A percentile compares a stretch with the other conserved stretches of the same genome.
These are phyloP conservation scores for Hydrotaea diabolus DNA, from an alignment of 2,888 invertebrate genomes.

Conservation along the genomic window DNA sequence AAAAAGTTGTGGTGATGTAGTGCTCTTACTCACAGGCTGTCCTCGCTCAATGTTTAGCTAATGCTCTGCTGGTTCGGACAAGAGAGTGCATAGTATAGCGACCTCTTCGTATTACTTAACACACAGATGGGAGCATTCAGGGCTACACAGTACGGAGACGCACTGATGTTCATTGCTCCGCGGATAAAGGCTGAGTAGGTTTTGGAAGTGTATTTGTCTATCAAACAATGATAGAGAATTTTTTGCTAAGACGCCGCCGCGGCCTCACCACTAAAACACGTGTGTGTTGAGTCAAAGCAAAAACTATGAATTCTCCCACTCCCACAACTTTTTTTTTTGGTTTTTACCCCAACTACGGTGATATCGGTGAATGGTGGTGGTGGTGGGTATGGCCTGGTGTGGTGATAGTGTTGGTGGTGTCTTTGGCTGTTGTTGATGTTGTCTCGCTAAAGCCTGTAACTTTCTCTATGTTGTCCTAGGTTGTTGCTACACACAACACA, in stretches of 20 bases:
- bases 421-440: background rate
- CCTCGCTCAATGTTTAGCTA: background rate
- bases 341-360: background rate
- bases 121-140: slow-evolving; percentile 38
- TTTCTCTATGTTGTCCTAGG: slow-evolving; percentile 68
- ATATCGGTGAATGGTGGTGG: too few relatives aligned
- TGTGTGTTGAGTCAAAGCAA: background rate
- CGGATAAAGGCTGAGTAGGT: background rate
- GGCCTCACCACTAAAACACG: slow-evolving; percentile 12
- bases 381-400: background rate
- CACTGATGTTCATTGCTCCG: slow-evolving; percentile 29
- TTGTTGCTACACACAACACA: slow-evolving; percentile 21
- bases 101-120: slow-evolving; percentile 11
- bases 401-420: background rate
- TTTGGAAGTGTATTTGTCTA: background rate
- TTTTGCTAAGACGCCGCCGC: too few relatives aligned
- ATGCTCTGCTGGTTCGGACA: background rate
- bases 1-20: too few relatives aligned
- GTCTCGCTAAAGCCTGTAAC: slow-evolving; percentile 51
- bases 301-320: slow-evolving; percentile 1
- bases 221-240: background rate
- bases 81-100: background rate
- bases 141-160: slow-evolving; percentile 16
- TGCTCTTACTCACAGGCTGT: background rate
- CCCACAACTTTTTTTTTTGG: slow-evolving; percentile 23